Evolutionary conservation across 2,888 invertebrate genomes (phyloP).

Genomic region (Euclidia mi): DNA sequence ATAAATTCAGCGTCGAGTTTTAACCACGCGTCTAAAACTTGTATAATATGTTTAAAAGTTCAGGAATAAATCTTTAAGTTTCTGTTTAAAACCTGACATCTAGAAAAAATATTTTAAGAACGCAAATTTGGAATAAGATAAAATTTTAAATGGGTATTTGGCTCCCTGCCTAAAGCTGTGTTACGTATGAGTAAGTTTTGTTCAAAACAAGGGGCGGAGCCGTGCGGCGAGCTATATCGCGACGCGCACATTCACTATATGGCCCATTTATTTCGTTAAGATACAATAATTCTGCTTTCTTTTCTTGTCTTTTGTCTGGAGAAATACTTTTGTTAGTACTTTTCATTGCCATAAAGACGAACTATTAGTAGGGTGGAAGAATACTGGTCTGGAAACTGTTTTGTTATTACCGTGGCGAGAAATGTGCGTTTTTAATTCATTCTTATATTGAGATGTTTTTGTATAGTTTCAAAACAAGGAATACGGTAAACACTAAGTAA

Average conservation of each 20-base stretch:
- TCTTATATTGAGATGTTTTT: not conserved
- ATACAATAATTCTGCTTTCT: conserved; percentile 69
- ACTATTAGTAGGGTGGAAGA: conserved; percentile 16
- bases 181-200: conserved; percentile 62
- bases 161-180: conserved; percentile 59
- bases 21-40: conserved; percentile 48
- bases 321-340: conserved; percentile 48
- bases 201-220: conserved; percentile 60
- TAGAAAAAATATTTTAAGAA: conserved; percentile 37
- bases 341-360: conserved; percentile 32
- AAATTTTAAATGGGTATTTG: conserved; percentile 48
- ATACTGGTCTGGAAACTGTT: conserved; percentile 1
- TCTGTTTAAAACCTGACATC: conserved; percentile 27
- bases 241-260: conserved; percentile 58
- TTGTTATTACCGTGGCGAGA: not conserved
- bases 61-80: conserved; percentile 42
- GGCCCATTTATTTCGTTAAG: conserved; percentile 77
- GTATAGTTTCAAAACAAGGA: no score
- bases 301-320: conserved; percentile 55
- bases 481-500: no score
- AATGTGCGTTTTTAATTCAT: not conserved
- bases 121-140: conserved; percentile 26
- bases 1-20: conserved; percentile 42
- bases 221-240: conserved; percentile 58
- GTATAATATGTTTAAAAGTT: conserved; percentile 44